These are phyloP conservation scores for Habrosyne pyritoides DNA, from an alignment of 2,888 invertebrate genomes.

Conservation along the genomic window DNA sequence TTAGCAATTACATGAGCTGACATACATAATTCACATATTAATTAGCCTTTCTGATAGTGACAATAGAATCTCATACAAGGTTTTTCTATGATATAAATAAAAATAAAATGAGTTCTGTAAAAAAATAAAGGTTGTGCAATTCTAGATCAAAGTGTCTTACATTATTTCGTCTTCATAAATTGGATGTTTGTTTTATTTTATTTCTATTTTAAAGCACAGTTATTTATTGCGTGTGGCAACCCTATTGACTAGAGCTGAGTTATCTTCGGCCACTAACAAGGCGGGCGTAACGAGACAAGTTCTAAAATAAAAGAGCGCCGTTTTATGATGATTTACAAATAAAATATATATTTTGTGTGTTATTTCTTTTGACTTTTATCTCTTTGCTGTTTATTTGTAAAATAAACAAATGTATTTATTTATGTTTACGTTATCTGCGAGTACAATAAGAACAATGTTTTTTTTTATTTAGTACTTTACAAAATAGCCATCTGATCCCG, in stretches of 20 bases:
- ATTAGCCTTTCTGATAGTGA: neutral
- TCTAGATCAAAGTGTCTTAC: too few relatives aligned
- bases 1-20: neutral
- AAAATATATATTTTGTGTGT: neutral
- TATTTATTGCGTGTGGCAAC: neutral
- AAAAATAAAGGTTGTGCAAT: too few relatives aligned
- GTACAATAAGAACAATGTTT: too few relatives aligned
- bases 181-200: too few relatives aligned
- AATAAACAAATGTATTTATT: neutral
- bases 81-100: too few relatives aligned
- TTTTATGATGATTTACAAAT: conserved; percentile 17
- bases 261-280: conserved; percentile 24
- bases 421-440: too few relatives aligned
- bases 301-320: conserved; percentile 26
- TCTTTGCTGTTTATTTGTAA: neutral
- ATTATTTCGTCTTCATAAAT: too few relatives aligned
- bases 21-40: neutral
- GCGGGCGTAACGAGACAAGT: conserved; percentile 20
- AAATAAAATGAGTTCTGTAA: too few relatives aligned
- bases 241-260: conserved; percentile 7
- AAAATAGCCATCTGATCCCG: too few relatives aligned
- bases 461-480: too few relatives aligned
- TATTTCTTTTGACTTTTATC: neutral
- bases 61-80: neutral
- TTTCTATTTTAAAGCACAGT: too few relatives aligned